phyloP scores from a whole-genome alignment of 1,140 invertebrate genomes.

The Vollenhovia emeryi region DNA sequence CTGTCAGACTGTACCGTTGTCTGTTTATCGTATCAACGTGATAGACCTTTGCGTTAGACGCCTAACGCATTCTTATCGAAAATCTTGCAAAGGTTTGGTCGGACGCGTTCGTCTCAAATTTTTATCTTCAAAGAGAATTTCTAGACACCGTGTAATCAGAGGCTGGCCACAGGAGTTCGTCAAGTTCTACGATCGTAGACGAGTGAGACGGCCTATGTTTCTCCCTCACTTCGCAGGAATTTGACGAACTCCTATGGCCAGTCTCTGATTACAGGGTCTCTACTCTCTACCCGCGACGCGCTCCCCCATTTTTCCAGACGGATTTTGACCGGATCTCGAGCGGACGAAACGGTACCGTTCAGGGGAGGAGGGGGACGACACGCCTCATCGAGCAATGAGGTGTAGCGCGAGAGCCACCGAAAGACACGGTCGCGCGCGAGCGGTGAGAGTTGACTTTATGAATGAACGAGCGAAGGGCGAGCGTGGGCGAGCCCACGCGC shows the following conservation, averaged over 20 bases:
- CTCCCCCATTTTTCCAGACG: background rate
- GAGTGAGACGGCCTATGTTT: no score
- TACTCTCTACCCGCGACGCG: background rate
- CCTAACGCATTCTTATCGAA: background rate
- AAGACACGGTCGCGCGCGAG: constrained; percentile 60
- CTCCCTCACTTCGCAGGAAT: no score
- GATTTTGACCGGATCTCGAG: background rate
- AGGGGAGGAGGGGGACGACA: constrained; percentile 55
- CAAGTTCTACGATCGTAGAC: no score
- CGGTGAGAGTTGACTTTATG: constrained; percentile 75
- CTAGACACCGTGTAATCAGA: no score
- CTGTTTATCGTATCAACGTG: background rate
- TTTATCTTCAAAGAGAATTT: background rate
- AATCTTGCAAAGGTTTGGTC: background rate
- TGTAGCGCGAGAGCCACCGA: constrained; percentile 66
- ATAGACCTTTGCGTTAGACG: background rate
- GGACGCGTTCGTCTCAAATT: background rate
- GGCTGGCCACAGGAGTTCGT: no score
- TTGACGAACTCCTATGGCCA: no score
- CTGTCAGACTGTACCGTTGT: background rate
- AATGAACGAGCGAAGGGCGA: constrained; percentile 73
- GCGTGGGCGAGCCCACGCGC: constrained; percentile 71
- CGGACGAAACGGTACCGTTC: constrained; percentile 2
- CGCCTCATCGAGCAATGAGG: constrained; percentile 70
- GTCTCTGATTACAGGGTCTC: no score